Percentiles rank a stretch among this genome's conserved stretches.
Conservation (phyloP, 2,113 vertebrate species). For the Oreotrochilus melanogaster region DNA sequence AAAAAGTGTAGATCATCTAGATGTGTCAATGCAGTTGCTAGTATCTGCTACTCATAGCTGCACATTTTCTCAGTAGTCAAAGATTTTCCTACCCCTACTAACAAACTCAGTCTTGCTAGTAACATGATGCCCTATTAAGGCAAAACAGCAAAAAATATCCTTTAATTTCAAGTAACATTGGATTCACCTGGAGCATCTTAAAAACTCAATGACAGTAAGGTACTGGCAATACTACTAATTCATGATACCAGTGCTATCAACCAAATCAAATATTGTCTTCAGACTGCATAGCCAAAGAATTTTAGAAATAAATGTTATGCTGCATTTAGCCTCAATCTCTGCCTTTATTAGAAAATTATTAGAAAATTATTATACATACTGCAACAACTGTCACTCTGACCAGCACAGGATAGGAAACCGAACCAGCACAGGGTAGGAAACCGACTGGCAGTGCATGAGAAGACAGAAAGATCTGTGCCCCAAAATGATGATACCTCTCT, state of each 20-base stretch:
- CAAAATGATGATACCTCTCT: not conserved
- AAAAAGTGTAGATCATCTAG: not conserved
- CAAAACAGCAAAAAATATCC: not conserved
- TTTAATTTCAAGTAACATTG: not conserved
- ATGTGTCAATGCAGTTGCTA: not conserved
- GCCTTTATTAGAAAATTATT: not conserved
- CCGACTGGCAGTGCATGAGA: not conserved
- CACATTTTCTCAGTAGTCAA: not conserved
- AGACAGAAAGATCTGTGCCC: not conserved
- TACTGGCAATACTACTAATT: not conserved
- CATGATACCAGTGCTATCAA: not conserved
- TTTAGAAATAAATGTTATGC: not conserved
- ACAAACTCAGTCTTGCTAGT: not conserved
- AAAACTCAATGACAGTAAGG: not conserved
- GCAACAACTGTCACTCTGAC: not conserved
- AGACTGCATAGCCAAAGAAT: not conserved
- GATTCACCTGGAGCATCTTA: not conserved
- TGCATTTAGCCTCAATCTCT: not conserved
- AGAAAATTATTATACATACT: no score
- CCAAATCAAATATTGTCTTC: not conserved
- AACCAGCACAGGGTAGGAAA: not conserved
- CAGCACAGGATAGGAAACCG: not conserved
- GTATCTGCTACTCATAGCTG: not conserved
- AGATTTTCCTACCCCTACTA: not conserved
- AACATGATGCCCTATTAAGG: not conserved